A percentile compares a stretch with the other conserved stretches of the same genome.
These are phyloP conservation scores for Centropus bengalensis DNA, from an alignment of 2,113 vertebrate species.

Conservation along the genomic window DNA sequence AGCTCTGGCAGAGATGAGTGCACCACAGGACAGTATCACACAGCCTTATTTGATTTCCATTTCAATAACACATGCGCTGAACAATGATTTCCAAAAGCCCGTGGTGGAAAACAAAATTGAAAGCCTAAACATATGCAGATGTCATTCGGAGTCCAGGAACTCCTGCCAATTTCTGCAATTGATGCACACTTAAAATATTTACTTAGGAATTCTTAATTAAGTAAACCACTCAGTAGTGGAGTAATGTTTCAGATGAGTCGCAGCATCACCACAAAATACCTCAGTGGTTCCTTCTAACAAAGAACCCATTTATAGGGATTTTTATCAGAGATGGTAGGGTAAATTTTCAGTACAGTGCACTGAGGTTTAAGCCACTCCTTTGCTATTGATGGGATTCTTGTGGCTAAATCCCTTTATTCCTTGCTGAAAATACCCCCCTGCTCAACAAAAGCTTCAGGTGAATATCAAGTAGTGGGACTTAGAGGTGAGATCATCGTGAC, in stretches of 20 bases:
- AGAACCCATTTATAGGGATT: constrained; percentile 38
- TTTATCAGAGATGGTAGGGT: background rate
- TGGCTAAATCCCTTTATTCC: background rate
- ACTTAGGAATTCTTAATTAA: constrained; percentile 72
- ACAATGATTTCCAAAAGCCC: background rate
- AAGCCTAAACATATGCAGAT: constrained; percentile 59
- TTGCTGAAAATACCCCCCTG: background rate
- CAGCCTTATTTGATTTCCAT: background rate
- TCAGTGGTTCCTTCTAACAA: constrained; percentile 28
- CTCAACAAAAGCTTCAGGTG: background rate
- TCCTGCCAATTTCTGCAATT: constrained; percentile 56
- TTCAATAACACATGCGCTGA: background rate
- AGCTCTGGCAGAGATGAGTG: background rate
- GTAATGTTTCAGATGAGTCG: constrained; percentile 48
- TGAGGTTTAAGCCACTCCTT: background rate
- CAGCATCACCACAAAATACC: constrained; percentile 38
- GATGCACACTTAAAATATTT: constrained; percentile 66
- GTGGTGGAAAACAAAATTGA: constrained; percentile 36
- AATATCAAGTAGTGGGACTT: background rate
- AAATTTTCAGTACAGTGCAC: background rate
- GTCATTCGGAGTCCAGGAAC: constrained; percentile 14
- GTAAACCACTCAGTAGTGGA: constrained; percentile 25
- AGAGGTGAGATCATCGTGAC: background rate
- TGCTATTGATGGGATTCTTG: background rate
- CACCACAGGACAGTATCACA: background rate